phyloP scores from a whole-genome alignment of 2,113 vertebrate genomes.

The Tiliqua scincoides region DNA sequence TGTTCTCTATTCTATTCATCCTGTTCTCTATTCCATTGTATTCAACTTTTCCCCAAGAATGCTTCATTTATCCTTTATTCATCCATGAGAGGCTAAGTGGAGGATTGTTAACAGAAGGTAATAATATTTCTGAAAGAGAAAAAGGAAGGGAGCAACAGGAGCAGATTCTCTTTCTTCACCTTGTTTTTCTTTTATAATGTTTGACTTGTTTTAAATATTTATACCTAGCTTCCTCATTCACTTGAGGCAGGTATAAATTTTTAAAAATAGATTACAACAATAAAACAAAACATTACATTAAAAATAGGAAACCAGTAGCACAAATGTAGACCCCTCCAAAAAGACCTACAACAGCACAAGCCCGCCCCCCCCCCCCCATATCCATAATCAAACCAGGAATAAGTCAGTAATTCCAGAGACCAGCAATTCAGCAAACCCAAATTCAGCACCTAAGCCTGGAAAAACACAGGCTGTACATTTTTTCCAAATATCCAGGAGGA shows the following conservation, averaged over 20 bases:
- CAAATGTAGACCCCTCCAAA: background rate
- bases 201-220: background rate
- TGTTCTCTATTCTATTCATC: background rate
- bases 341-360: background rate
- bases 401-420: background rate
- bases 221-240: background rate
- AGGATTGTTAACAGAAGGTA: background rate
- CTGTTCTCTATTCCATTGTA: constrained; percentile 8
- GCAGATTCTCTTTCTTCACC: background rate
- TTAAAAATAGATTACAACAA: background rate
- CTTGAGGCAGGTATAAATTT: background rate
- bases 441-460: background rate
- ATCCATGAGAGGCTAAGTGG: constrained; percentile 33
- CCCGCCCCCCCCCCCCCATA: background rate
- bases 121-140: constrained; percentile 7
- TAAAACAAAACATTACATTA: background rate
- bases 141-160: constrained; percentile 32
- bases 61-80: background rate
- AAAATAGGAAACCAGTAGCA: background rate
- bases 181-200: background rate
- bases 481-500: background rate
- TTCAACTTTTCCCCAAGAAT: background rate
- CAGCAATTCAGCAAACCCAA: background rate
- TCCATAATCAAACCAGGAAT: background rate
- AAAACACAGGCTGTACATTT: background rate